Conservation (phyloP, 2,797 vertebrate genomes). For the Alcedo atthis region DNA sequence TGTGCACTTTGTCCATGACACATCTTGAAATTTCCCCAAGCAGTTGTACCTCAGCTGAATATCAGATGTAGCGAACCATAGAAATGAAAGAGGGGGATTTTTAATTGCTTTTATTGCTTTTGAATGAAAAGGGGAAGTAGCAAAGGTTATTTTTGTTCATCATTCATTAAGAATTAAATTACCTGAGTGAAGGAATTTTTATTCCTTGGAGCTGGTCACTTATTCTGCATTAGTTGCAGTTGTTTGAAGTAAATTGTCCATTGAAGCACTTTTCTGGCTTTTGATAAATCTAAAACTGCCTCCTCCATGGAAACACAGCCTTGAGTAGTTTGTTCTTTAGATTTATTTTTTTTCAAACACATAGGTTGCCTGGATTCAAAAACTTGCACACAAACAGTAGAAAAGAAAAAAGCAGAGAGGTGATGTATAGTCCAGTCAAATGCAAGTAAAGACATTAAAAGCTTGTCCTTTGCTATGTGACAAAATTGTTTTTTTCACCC, state of each 20-base stretch:
- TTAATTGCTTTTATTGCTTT: slow-evolving; percentile 23
- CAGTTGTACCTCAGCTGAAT: neutral
- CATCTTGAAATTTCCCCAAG: neutral
- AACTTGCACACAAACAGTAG: neutral
- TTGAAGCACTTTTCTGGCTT: slow-evolving; percentile 60
- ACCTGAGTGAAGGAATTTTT: slow-evolving; percentile 52
- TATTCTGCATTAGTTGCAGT: slow-evolving; percentile 48
- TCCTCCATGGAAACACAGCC: slow-evolving; percentile 44
- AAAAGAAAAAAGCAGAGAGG: neutral
- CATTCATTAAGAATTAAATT: slow-evolving; percentile 68
- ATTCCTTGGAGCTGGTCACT: slow-evolving; percentile 35
- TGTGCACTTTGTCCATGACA: neutral
- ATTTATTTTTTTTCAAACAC: slow-evolving; percentile 55
- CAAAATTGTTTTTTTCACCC: neutral
- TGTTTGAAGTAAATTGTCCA: slow-evolving; percentile 70
- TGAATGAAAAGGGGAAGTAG: neutral
- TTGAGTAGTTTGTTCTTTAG: neutral
- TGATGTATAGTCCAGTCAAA: neutral
- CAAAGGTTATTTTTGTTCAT: slow-evolving; percentile 24
- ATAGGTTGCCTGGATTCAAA: slow-evolving; percentile 17
- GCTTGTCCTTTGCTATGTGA: neutral
- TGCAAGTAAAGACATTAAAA: slow-evolving; percentile 1
- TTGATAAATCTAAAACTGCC: slow-evolving; percentile 68
- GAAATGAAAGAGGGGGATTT: neutral
- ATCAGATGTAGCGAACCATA: neutral